These are phyloP conservation scores for Leptopilina drosophilae DNA, from an alignment of 2,888 invertebrate species.

Conservation along the genomic window DNA sequence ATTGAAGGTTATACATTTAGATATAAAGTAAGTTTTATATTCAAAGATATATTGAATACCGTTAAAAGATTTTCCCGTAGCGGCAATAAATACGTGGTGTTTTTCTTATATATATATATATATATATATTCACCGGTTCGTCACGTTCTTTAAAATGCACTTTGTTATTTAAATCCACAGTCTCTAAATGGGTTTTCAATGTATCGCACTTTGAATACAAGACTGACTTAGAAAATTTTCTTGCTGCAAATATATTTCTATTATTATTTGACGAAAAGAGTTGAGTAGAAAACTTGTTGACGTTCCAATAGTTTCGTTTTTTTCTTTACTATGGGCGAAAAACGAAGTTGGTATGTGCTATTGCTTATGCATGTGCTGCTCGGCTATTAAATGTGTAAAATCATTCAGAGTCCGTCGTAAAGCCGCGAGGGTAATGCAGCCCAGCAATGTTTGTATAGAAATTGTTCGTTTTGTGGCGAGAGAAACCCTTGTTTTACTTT, in stretches of 20 bases:
- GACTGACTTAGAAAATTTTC: slow-evolving; percentile 14
- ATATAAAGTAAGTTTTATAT: background rate
- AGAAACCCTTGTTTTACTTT: slow-evolving; percentile 4
- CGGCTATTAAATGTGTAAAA: slow-evolving; percentile 39
- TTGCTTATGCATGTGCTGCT: slow-evolving; percentile 37
- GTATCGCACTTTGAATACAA: slow-evolving; percentile 9
- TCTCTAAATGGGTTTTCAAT: slow-evolving; percentile 18
- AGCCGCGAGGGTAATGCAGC: slow-evolving; percentile 29
- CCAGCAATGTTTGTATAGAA: slow-evolving; percentile 39
- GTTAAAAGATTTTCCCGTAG: slow-evolving; percentile 45
- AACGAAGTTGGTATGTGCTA: slow-evolving; percentile 38
- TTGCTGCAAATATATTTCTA: slow-evolving; percentile 31
- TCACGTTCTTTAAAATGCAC: slow-evolving; percentile 45
- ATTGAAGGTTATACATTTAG: no score
- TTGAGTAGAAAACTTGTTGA: slow-evolving; percentile 23
- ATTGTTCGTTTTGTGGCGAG: slow-evolving; percentile 34
- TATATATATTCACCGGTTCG: slow-evolving; percentile 49
- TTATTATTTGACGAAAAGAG: slow-evolving; percentile 21
- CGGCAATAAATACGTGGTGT: slow-evolving; percentile 52
- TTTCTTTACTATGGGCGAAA: slow-evolving; percentile 17
- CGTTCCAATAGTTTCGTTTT: slow-evolving; percentile 23
- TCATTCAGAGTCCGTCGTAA: slow-evolving; percentile 37
- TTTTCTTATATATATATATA: slow-evolving; percentile 40
- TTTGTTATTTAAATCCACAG: slow-evolving; percentile 10
- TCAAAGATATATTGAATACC: slow-evolving; percentile 11